A percentile compares a stretch with the other conserved stretches of the same genome.
Evolutionary conservation across 2,888 invertebrate genomes (phyloP).

Genomic region (Leptinotarsa tumamoca): DNA sequence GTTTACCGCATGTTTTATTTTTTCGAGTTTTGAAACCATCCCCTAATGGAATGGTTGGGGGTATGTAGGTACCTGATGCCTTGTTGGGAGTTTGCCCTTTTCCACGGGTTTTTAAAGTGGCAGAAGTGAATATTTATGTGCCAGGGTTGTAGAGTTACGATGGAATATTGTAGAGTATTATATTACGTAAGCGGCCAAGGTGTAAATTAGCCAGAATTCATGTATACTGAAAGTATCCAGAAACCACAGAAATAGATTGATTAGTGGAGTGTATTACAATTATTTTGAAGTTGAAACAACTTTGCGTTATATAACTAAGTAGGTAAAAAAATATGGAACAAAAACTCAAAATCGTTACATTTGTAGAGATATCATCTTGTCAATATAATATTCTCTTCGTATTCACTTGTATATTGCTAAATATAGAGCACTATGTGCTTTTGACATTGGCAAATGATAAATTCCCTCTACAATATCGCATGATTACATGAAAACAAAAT

Average conservation of each 20-base stretch:
- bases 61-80: background rate
- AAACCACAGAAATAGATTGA: conserved; percentile 1
- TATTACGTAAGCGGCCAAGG: conserved; percentile 9
- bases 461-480: background rate
- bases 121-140: too few species aligned
- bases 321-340: background rate
- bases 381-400: background rate
- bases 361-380: background rate
- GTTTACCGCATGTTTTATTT: background rate
- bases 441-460: conserved; percentile 20
- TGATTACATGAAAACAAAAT: conserved; percentile 7
- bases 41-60: too few species aligned
- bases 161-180: background rate
- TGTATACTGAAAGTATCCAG: background rate
- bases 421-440: background rate
- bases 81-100: background rate
- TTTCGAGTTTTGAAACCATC: too few species aligned
- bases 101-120: too few species aligned
- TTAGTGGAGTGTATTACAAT: background rate
- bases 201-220: background rate
- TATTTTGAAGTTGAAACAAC: background rate
- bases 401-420: too few species aligned
- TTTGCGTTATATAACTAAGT: conserved; percentile 2
- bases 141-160: too few species aligned
- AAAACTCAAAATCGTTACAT: background rate